phyloP scores from a whole-genome alignment of 2,888 invertebrate genomes.

The Dicycla oo region DNA sequence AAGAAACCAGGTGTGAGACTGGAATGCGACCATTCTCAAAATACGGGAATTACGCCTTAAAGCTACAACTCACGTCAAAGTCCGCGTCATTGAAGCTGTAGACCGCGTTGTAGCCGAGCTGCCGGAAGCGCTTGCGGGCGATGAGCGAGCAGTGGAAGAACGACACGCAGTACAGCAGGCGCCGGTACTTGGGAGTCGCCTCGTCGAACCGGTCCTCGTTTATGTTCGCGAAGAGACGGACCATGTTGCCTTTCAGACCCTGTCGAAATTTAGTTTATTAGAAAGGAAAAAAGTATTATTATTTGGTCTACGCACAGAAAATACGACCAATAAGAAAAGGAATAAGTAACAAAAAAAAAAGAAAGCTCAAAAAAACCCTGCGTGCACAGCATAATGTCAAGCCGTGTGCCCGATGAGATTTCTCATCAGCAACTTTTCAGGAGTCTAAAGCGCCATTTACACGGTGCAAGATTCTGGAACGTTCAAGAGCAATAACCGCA shows the following conservation, averaged over 20 bases:
- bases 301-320: no score
- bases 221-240: slow-evolving; percentile 94
- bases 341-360: neutral
- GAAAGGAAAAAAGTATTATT: no score
- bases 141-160: slow-evolving; percentile 96
- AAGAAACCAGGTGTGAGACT: neutral
- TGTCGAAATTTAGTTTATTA: slow-evolving; percentile 3
- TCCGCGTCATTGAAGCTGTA: slow-evolving; percentile 98
- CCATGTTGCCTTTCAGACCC: slow-evolving; percentile 96
- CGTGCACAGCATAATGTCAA: no score
- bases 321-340: neutral
- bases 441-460: no score
- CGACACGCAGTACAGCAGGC: slow-evolving; percentile 94
- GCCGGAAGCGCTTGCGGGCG: slow-evolving; percentile 96
- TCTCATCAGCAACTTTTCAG: no score
- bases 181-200: slow-evolving; percentile 94
- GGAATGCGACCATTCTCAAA: neutral
- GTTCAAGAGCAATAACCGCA: no score
- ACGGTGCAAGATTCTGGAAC: no score
- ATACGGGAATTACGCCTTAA: neutral
- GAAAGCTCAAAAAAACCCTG: neutral
- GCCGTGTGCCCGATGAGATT: no score
- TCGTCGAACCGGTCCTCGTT: slow-evolving; percentile 94
- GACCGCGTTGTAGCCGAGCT: slow-evolving; percentile 96
- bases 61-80: slow-evolving; percentile 92